These are phyloP conservation scores for Syrmaticus mikado DNA, from an alignment of 2,113 vertebrate species.

Conservation along the genomic window DNA sequence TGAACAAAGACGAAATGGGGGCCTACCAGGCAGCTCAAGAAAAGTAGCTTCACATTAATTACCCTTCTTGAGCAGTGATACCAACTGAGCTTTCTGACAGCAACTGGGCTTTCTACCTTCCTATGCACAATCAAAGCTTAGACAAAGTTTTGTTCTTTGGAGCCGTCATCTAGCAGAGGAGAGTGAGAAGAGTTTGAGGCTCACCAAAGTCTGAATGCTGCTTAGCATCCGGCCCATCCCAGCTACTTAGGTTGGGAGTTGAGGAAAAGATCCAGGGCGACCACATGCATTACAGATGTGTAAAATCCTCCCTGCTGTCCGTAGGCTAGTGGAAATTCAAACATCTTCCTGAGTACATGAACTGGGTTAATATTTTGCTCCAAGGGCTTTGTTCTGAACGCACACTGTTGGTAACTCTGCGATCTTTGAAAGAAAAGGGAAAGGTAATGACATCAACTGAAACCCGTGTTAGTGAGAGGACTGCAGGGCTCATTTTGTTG, in stretches of 20 bases:
- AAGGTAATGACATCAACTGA: neutral
- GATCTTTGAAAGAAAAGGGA: neutral
- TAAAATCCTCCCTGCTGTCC: neutral
- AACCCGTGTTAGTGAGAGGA: neutral
- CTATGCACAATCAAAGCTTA: neutral
- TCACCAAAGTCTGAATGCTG: neutral
- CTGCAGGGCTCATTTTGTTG: neutral
- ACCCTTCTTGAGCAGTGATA: neutral
- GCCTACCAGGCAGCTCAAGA: constrained; percentile 47
- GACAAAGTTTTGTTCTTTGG: neutral
- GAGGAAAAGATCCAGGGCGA: neutral
- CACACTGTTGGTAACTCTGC: neutral
- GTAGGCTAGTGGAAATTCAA: neutral
- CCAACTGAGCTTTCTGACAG: neutral
- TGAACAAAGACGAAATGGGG: constrained; percentile 37
- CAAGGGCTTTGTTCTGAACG: neutral
- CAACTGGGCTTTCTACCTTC: neutral
- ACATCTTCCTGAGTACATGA: neutral
- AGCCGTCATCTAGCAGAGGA: neutral
- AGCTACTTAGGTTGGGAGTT: neutral
- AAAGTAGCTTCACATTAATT: constrained; percentile 22
- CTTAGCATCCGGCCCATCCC: neutral
- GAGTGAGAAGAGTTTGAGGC: neutral
- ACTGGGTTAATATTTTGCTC: neutral
- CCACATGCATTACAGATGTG: neutral